Evolutionary conservation across 2,797 vertebrate species (phyloP).

Genomic region (Enteromius paludinosus): DNA sequence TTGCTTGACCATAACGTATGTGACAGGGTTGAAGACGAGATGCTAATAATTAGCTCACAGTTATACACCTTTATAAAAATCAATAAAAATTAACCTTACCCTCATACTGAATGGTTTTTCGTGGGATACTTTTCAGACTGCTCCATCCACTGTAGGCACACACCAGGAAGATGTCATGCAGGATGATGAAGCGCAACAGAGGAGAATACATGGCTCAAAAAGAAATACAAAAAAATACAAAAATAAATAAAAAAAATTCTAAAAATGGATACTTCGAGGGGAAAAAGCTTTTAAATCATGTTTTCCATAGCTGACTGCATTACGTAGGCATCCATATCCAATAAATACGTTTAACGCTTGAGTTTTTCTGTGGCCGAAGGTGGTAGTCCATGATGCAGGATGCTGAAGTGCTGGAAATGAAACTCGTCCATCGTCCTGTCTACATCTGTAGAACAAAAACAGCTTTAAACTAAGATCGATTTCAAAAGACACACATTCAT

Average conservation of each 20-base stretch:
- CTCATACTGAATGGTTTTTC: constrained; percentile 75
- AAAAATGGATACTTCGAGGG: constrained; percentile 34
- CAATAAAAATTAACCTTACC: constrained; percentile 68
- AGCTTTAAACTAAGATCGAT: not conserved
- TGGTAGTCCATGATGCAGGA: constrained; percentile 40
- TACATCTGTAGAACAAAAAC: constrained; percentile 35
- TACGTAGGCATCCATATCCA: constrained; percentile 76
- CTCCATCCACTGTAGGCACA: constrained; percentile 53
- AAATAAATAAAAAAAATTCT: not conserved
- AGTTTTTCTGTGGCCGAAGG: not conserved
- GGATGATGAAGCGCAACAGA: constrained; percentile 62
- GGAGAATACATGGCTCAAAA: constrained; percentile 59
- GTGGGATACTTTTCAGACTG: constrained; percentile 66
- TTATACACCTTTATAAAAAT: not conserved
- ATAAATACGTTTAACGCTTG: not conserved
- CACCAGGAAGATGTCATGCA: constrained; percentile 70
- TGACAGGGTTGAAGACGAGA: not conserved
- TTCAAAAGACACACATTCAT: not conserved
- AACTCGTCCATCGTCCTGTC: not conserved
- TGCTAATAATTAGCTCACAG: not conserved
- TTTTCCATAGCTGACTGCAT: constrained; percentile 27
- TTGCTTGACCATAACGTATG: not conserved
- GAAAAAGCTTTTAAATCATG: not conserved
- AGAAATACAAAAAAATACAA: too few relatives aligned
- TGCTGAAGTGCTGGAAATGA: not conserved